phyloP scores from a whole-genome alignment of 2,113 vertebrate species.

The Perognathus longimembris region DNA sequence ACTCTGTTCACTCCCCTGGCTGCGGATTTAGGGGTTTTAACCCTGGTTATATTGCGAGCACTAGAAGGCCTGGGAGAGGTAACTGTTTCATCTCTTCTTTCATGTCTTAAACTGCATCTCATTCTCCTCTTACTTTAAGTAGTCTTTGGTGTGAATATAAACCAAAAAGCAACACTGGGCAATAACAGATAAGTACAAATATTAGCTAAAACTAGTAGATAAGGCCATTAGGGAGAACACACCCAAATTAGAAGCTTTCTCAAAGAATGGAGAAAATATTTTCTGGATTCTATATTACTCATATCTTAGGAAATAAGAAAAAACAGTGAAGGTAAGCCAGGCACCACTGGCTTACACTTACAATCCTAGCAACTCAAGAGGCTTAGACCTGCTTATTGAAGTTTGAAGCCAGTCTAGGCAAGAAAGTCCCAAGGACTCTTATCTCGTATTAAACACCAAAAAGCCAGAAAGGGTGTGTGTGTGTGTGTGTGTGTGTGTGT shows the following conservation, averaged over 20 bases:
- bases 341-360: too few species aligned
- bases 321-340: background rate
- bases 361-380: too few species aligned
- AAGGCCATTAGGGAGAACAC: background rate
- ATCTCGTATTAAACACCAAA: too few species aligned
- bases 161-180: background rate
- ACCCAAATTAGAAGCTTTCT: background rate
- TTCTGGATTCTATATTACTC: background rate
- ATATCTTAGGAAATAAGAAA: background rate
- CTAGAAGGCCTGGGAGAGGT: constrained; percentile 98
- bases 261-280: constrained; percentile 41
- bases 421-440: too few species aligned
- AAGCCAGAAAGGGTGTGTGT: too few species aligned
- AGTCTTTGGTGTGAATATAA: constrained; percentile 3
- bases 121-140: background rate
- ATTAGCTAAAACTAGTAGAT: constrained; percentile 9
- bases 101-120: background rate
- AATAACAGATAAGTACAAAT: background rate
- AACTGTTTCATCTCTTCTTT: constrained; percentile 16
- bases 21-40: constrained; percentile 91
- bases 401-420: background rate
- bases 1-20: constrained; percentile 95
- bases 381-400: too few species aligned
- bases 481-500: too few species aligned
- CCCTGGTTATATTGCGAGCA: constrained; percentile 93